These are phyloP conservation scores for Antrozous pallidus DNA, from an alignment of 2,797 vertebrate species.

Conservation along the genomic window DNA sequence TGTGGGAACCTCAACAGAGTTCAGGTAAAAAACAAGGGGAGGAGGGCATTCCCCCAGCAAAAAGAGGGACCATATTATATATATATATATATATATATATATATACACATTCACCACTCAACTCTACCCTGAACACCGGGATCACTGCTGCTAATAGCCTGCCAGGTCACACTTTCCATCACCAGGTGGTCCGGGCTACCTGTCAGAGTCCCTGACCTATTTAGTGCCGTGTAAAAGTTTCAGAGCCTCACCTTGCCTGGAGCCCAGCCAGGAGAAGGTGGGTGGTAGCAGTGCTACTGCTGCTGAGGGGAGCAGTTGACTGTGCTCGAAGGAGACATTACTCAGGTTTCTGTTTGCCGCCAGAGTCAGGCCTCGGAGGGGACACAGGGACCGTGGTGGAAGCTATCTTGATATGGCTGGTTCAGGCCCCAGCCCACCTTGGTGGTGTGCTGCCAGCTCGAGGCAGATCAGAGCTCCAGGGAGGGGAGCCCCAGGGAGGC, in stretches of 20 bases:
- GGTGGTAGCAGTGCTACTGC: neutral
- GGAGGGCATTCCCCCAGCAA: no score
- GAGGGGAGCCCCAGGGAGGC: neutral
- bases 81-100: no score
- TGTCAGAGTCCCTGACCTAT: conserved; percentile 31
- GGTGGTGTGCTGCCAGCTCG: neutral
- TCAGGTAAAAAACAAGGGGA: neutral
- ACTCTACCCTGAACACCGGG: neutral
- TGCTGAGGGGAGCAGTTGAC: neutral
- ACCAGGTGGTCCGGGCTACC: conserved; percentile 34
- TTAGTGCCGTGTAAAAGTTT: neutral
- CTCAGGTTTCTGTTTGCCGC: neutral
- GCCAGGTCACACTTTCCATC: conserved; percentile 55
- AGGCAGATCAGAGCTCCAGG: neutral
- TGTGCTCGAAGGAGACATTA: neutral
- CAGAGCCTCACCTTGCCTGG: conserved; percentile 41
- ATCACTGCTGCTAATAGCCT: neutral
- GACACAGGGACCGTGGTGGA: neutral
- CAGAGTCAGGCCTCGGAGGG: neutral
- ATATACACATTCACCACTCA: neutral
- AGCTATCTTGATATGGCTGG: neutral
- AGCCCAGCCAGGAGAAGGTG: conserved; percentile 36
- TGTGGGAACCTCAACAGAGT: neutral
- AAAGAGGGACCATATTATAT: neutral
- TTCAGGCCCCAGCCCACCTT: neutral